Evolutionary conservation across 2,888 invertebrate species (phyloP).

Genomic region (Stenurella melanura): DNA sequence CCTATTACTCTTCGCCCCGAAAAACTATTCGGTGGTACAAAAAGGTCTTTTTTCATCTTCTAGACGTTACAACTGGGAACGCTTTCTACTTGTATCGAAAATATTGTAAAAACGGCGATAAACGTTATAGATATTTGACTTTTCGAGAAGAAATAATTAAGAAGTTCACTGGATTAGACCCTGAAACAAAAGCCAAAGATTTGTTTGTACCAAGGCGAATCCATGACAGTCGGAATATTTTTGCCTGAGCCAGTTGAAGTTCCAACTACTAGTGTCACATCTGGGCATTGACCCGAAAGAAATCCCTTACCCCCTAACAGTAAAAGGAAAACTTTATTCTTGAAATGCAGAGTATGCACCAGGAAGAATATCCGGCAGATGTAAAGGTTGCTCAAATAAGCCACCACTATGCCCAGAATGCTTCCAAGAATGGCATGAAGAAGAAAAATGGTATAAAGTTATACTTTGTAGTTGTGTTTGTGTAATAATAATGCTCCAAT

Average conservation of each 20-base stretch:
- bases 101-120: neutral
- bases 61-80: slow-evolving; percentile 20
- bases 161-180: slow-evolving; percentile 18
- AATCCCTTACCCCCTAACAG: slow-evolving; percentile 8
- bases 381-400: slow-evolving; percentile 16
- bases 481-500: neutral
- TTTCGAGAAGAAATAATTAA: slow-evolving; percentile 21
- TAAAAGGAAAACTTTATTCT: slow-evolving; percentile 11
- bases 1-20: neutral
- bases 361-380: slow-evolving; percentile 12
- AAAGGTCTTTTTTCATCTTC: slow-evolving; percentile 24
- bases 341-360: slow-evolving; percentile 22
- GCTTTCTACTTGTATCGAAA: slow-evolving; percentile 19
- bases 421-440: neutral
- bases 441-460: neutral
- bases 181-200: neutral
- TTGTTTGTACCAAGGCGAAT: neutral
- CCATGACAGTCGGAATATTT: neutral
- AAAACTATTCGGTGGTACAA: slow-evolving; percentile 13
- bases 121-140: slow-evolving; percentile 18
- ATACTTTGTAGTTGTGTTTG: neutral
- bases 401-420: slow-evolving; percentile 15
- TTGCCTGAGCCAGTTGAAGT: neutral
- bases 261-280: neutral
- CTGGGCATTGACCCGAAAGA: neutral